These are phyloP conservation scores for Sturnus vulgaris DNA, from an alignment of 2,113 vertebrate species.

Conservation along the genomic window DNA sequence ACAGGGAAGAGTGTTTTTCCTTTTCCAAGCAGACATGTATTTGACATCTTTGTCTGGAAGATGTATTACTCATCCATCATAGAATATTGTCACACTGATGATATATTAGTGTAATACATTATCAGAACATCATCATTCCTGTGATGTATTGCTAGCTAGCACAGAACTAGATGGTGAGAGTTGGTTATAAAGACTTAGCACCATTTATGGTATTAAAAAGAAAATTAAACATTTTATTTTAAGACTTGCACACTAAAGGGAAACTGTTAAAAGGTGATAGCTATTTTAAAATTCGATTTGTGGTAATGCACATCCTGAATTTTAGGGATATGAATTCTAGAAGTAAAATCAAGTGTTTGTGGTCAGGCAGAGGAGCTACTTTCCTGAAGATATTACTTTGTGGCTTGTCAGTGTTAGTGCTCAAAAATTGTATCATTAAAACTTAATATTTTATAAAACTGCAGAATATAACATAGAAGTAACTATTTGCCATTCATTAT, in stretches of 20 bases:
- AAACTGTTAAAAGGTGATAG: background rate
- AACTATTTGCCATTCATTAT: background rate
- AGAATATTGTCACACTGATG: constrained; percentile 35
- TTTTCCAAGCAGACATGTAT: constrained; percentile 39
- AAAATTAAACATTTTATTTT: constrained; percentile 5
- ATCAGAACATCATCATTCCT: constrained; percentile 51
- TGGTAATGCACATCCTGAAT: background rate
- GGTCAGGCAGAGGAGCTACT: background rate
- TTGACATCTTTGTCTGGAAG: constrained; percentile 65
- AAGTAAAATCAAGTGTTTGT: background rate
- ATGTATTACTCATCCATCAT: constrained; percentile 70
- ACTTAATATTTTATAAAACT: background rate
- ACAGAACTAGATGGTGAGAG: constrained; percentile 28
- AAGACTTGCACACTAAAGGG: background rate
- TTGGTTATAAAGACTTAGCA: constrained; percentile 39
- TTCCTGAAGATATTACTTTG: background rate
- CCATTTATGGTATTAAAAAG: constrained; percentile 15
- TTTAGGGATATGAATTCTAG: background rate
- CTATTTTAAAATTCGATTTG: background rate
- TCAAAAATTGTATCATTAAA: background rate
- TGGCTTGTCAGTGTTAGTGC: background rate
- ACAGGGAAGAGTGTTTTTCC: background rate
- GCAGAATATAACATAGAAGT: background rate
- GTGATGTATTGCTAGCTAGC: constrained; percentile 60
- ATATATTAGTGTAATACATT: constrained; percentile 73